Conservation (phyloP, 2,888 invertebrate genomes). For the Lasioglossum marginatum region DNA sequence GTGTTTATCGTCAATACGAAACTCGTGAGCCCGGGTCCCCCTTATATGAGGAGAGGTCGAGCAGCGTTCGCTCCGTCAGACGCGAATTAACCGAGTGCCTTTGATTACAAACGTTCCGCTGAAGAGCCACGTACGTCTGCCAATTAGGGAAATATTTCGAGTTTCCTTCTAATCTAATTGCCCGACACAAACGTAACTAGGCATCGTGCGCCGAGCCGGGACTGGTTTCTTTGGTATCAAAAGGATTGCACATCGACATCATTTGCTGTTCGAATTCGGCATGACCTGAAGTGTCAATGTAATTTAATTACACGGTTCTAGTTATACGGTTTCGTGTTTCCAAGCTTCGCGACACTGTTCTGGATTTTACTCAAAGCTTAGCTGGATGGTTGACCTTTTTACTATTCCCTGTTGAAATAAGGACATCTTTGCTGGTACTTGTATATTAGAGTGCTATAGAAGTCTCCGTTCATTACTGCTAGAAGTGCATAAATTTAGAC, state of each 20-base stretch:
- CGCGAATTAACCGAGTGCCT: slow-evolving; percentile 28
- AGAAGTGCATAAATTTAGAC: neutral
- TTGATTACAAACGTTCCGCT: slow-evolving; percentile 33
- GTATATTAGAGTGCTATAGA: neutral
- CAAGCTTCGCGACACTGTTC: neutral
- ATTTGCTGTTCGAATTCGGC: neutral
- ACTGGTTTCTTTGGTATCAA: neutral
- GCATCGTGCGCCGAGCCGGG: neutral
- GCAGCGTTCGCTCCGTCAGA: slow-evolving; percentile 22
- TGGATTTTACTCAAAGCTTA: neutral
- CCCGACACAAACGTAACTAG: slow-evolving; percentile 6
- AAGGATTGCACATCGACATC: neutral
- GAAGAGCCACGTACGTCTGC: slow-evolving; percentile 30
- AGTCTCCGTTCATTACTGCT: neutral
- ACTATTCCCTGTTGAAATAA: neutral
- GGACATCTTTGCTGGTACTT: neutral
- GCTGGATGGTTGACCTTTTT: neutral
- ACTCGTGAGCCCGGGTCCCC: slow-evolving; percentile 25
- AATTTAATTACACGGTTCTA: slow-evolving; percentile 11
- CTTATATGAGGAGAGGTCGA: slow-evolving; percentile 19
- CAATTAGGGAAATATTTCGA: slow-evolving; percentile 51
- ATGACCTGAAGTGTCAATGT: neutral
- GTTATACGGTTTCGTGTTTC: neutral
- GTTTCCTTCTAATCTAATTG: slow-evolving; percentile 44
- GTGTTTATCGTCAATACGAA: slow-evolving; percentile 57